These are phyloP conservation scores for Falco novaeseelandiae DNA, from an alignment of 2,797 vertebrate genomes.

Conservation along the genomic window DNA sequence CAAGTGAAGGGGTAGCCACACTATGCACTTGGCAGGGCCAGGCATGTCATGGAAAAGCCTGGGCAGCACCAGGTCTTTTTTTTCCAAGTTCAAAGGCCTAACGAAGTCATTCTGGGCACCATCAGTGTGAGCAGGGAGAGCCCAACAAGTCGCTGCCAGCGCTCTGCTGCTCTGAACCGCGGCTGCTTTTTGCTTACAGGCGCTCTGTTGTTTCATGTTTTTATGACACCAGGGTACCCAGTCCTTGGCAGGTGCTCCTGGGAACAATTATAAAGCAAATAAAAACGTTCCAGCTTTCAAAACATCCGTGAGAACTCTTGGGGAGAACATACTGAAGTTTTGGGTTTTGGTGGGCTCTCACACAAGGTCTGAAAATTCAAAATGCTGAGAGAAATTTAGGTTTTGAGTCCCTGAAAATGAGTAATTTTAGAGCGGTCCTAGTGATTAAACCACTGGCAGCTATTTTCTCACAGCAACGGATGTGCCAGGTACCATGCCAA, in stretches of 20 bases:
- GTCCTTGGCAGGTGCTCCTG: not conserved
- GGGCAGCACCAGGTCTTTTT: not conserved
- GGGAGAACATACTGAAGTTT: not conserved
- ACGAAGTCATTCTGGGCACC: not conserved
- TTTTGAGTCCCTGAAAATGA: not conserved
- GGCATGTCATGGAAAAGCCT: conserved; percentile 4
- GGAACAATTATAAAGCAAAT: not conserved
- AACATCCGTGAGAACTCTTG: not conserved
- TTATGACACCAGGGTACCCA: not conserved
- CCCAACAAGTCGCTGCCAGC: not conserved
- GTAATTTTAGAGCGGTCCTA: not conserved
- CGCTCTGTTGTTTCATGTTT: not conserved
- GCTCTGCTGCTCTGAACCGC: not conserved
- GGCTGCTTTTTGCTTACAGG: not conserved
- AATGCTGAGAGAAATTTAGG: not conserved
- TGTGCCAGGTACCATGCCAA: not conserved
- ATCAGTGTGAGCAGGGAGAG: not conserved
- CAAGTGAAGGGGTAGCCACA: not conserved
- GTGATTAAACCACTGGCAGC: not conserved
- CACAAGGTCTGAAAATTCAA: not conserved
- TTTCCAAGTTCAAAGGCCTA: conserved; percentile 24
- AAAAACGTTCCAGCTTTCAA: not conserved
- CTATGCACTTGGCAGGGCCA: not conserved
- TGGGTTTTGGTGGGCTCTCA: not conserved
- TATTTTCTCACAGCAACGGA: not conserved